Evolutionary conservation across 2,888 invertebrate species (phyloP).

Genomic region (Calliopum simillimum): DNA sequence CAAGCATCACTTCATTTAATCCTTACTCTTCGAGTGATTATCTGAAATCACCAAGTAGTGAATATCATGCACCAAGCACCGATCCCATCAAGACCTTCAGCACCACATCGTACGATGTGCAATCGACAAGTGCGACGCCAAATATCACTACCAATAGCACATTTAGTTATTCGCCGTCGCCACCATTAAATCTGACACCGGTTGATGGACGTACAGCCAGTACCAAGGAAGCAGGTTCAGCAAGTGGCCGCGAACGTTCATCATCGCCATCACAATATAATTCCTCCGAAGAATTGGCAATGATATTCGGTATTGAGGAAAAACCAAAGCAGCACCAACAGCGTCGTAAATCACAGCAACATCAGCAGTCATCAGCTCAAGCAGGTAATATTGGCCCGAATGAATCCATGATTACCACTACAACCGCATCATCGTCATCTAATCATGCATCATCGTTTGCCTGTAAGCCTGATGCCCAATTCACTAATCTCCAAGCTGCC

Average conservation of each 20-base stretch:
- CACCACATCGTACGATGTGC: constrained; percentile 66
- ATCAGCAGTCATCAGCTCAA: constrained; percentile 47
- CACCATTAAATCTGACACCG: constrained; percentile 60
- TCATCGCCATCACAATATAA: constrained; percentile 72
- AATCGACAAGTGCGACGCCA: constrained; percentile 61
- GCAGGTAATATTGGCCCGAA: constrained; percentile 44
- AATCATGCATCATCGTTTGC: constrained; percentile 45
- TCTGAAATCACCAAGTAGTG: constrained; percentile 66
- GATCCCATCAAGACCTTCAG: constrained; percentile 67
- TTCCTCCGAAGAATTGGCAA: constrained; percentile 75
- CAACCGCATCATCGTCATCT: constrained; percentile 25
- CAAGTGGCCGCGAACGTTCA: constrained; percentile 49
- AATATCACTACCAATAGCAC: constrained; percentile 57
- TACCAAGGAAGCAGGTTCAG: constrained; percentile 33
- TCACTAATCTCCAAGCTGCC: constrained; percentile 54
- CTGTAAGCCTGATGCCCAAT: constrained; percentile 44
- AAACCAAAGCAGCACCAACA: constrained; percentile 47
- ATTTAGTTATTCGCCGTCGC: constrained; percentile 56
- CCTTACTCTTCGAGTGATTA: constrained; percentile 67
- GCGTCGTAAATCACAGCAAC: constrained; percentile 41
- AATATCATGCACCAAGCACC: constrained; percentile 65
- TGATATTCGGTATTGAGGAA: constrained; percentile 71
- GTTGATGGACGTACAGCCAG: constrained; percentile 48
- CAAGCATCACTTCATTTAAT: constrained; percentile 67
- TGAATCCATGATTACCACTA: constrained; percentile 41